Base-by-base conservation (phyloP, 2,888 invertebrate genomes). In the Calliphora vomitoria region DNA sequence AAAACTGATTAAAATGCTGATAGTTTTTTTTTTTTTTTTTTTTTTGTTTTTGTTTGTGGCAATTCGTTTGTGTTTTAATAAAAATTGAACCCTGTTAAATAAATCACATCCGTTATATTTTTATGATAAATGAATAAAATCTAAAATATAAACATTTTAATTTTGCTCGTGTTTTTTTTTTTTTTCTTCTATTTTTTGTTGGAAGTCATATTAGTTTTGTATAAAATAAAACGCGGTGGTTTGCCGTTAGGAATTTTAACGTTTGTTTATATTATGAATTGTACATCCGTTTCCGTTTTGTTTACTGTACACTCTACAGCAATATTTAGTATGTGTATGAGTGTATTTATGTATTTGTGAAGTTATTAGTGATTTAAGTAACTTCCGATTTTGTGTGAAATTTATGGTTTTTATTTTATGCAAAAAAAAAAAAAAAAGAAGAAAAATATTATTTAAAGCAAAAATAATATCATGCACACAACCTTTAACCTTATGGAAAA, bases 301-400 rank as follows among this genome's bases (percentile, higher is more conserved):
- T 79, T 69, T 66, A 38, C 85, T 62, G 75, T 38, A 38, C 74
- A 60, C 41, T 76, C 18, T 31, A 25, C 25, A 53, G 58, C 58
- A 47, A 53, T 18, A 38, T 5, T 38, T 35, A 53, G 15, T 53
- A 8, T 47, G 20, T 47, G 31, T 53, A 38, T 15, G 15, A n/a
- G 10, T 1, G 18, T 25, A 60, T 10, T 3, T 25, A 25, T 58
- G 38, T 50, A 81, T 68, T 84, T 55, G 78, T 75, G 25, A 85
- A 85, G 75, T 87, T 85, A 87, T 87, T 87, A 87, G 87, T 82
- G 82, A 87, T 87, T 87, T 87, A 87, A 87, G 87, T 87, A 82
- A 87, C 85, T 87, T 87, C 87, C 87, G 87, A 82, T 85, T 87
- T 82, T 74, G 85, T 87, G 87, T 87, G 72, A 82, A 87, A 87